Conservation (phyloP, 2,797 vertebrate genomes). For the Cetoscarus ocellatus region DNA sequence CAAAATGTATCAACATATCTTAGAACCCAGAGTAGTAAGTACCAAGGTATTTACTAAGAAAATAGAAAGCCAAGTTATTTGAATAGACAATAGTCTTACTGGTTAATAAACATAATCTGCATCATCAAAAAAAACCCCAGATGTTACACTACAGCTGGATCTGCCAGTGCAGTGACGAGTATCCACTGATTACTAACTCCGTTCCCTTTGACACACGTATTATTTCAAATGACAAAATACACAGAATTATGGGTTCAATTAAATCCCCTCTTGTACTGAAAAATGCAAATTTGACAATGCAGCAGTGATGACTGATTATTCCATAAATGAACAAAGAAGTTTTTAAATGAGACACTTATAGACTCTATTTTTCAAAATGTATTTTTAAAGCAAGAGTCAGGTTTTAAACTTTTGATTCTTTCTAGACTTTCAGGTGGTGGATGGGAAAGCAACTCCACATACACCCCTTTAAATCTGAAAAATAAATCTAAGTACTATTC, state of each 20-base stretch:
- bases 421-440: background rate
- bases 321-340: background rate
- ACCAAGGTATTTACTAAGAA: background rate
- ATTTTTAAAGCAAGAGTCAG: background rate
- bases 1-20: too few species aligned
- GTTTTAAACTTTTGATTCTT: background rate
- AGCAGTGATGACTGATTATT: background rate
- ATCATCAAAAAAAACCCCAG: background rate
- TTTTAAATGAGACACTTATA: background rate
- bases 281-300: background rate
- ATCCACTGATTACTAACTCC: background rate
- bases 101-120: too few species aligned
- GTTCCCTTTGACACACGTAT: background rate
- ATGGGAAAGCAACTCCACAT: background rate
- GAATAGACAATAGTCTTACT: background rate
- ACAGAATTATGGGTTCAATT: background rate
- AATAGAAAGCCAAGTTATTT: background rate
- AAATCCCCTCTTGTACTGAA: background rate
- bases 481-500: background rate
- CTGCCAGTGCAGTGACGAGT: background rate
- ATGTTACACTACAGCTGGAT: background rate
- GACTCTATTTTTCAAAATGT: background rate
- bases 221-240: background rate
- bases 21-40: too few species aligned
- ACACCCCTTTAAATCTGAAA: background rate